A percentile compares a stretch with the other conserved stretches of the same genome.
These are phyloP conservation scores for Austrofundulus limnaeus DNA, from an alignment of 2,113 vertebrate genomes.

Conservation along the genomic window DNA sequence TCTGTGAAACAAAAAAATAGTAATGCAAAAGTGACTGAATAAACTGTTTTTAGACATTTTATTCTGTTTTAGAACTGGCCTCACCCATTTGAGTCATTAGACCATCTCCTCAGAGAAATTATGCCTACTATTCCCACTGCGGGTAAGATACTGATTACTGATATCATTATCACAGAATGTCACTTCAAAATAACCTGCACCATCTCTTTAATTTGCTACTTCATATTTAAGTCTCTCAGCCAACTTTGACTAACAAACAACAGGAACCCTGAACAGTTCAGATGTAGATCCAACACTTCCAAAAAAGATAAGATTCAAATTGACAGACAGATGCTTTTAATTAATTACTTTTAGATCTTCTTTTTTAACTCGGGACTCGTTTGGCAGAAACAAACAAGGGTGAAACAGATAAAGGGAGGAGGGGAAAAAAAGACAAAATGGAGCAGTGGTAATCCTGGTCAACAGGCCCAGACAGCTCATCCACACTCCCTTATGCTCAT, in stretches of 20 bases:
- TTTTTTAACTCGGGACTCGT: not conserved
- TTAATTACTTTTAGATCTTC: not conserved
- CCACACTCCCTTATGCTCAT: not conserved
- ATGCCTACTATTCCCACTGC: too few relatives aligned
- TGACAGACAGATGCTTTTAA: not conserved
- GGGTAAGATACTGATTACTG: too few relatives aligned
- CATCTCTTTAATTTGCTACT: too few relatives aligned
- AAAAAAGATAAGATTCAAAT: not conserved
- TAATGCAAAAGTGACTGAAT: too few relatives aligned
- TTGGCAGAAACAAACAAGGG: not conserved
- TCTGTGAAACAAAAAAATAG: too few relatives aligned
- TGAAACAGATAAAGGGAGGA: constrained; percentile 19
- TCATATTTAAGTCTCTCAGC: not conserved
- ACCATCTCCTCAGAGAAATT: too few relatives aligned
- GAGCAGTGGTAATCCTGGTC: constrained; percentile 12
- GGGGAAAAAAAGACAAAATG: constrained; percentile 22
- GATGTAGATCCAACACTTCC: not conserved
- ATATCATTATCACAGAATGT: too few relatives aligned
- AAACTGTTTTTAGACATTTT: too few relatives aligned
- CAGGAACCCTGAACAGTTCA: not conserved
- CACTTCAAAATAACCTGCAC: too few relatives aligned
- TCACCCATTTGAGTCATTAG: too few relatives aligned
- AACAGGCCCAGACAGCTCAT: constrained; percentile 45
- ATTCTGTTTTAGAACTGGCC: too few relatives aligned
- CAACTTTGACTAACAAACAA: too few relatives aligned